Evolutionary conservation across 1,140 invertebrate genomes (phyloP).

Genomic region (Philopotamus ludificatus): DNA sequence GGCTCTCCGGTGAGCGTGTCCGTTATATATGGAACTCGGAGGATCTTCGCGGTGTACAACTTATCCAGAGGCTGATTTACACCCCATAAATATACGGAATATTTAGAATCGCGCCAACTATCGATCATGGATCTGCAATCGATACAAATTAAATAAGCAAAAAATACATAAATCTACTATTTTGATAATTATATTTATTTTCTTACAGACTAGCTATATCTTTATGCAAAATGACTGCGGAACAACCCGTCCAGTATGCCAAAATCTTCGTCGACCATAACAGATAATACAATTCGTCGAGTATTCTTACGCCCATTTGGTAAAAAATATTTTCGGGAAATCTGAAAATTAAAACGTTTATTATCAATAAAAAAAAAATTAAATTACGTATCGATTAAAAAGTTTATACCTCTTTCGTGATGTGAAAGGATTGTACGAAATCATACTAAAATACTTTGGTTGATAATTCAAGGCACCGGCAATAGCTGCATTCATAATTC

Average conservation of each 20-base stretch:
- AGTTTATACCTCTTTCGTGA: slow-evolving; percentile 17
- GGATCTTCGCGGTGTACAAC: slow-evolving; percentile 57
- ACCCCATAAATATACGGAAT: slow-evolving; percentile 64
- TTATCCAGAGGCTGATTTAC: slow-evolving; percentile 68
- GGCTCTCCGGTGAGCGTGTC: slow-evolving; percentile 64
- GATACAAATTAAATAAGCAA: no score
- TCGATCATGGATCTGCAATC: slow-evolving; percentile 57
- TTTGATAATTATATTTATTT: no score
- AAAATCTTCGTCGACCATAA: slow-evolving; percentile 57
- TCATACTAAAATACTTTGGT: slow-evolving; percentile 57
- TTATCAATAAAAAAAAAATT: no score
- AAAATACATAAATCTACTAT: no score
- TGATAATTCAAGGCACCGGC: slow-evolving; percentile 63
- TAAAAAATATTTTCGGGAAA: slow-evolving; percentile 49
- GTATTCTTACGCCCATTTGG: slow-evolving; percentile 48
- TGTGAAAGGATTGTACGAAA: slow-evolving; percentile 44
- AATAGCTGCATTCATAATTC: slow-evolving; percentile 63
- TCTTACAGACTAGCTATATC: slow-evolving; percentile 63
- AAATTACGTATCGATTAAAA: slow-evolving; percentile 40
- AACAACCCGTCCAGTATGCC: slow-evolving; percentile 58
- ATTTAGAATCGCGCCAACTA: slow-evolving; percentile 57
- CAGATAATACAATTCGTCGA: slow-evolving; percentile 60
- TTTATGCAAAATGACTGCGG: slow-evolving; percentile 68
- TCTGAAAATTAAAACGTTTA: slow-evolving; percentile 28
- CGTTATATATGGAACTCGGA: slow-evolving; percentile 64